Base-by-base conservation (phyloP, 2,888 invertebrate species). In the Osmoderma eremita region DNA sequence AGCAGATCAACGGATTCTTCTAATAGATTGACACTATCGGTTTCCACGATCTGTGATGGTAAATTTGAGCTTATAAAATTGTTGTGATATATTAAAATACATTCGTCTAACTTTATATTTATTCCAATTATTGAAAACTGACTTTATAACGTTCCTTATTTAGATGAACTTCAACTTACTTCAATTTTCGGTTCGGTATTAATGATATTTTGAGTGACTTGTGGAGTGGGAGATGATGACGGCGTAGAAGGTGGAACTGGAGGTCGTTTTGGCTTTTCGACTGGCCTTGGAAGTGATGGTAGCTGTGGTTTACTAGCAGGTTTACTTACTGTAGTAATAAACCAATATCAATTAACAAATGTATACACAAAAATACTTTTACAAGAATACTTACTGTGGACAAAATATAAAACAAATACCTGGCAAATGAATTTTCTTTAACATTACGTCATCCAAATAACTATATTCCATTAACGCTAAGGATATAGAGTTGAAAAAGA, bases 1-100 rank as follows among this genome's bases (percentile, higher is more conserved):
- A 88, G 80, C 62, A 88, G 79, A 79, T 91, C 91, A 48, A 88
- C 86, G 0, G 88, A 85, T 76, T 86, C 88, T 74, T 75, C 80
- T 18, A 78, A 18, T 30, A 71, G 30, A 36, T 67, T 39, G 18
- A 58, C 39, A 61, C 53, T 49, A 17, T 61, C 50, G 45, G 10
- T 39, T 50, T 68, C 51, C 13, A 54, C 48, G 10, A 41, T 12
- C 66, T 56, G n/a, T 36, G 12, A 50, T 41, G 45, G n/a, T 22
- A 17, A 39, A 6, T n/a, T n/a, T n/a, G n/a, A n/a, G n/a, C n/a
- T n/a, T n/a, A n/a, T n/a, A n/a, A n/a, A n/a, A n/a, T n/a, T n/a
- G n/a, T n/a, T n/a, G n/a, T n/a, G n/a, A n/a, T n/a, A n/a, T n/a
- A n/a, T n/a, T n/a, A n/a, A n/a, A n/a, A n/a, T n/a, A n/a, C n/a